Evolutionary conservation across 2,888 invertebrate genomes (phyloP), one percentile per base, ranked within the genome.

Genomic region (Cremastobaeus sp.): DNA sequence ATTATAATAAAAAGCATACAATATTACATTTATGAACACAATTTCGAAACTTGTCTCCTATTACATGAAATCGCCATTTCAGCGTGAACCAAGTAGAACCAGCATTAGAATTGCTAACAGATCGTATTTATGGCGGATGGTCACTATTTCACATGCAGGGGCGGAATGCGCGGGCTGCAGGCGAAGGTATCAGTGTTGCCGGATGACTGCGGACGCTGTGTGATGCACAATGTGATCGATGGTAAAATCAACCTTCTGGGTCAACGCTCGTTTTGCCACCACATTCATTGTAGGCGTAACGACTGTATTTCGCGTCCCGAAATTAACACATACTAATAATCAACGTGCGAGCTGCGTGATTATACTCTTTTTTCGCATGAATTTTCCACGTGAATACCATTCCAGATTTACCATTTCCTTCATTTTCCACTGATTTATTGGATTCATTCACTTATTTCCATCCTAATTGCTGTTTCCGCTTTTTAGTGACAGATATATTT

Each of bases 161-260:
- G 18, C 28, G 11, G 30, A 73, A 73, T 73, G 62, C 73, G 68
- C 47, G 60, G 54, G 35, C 37, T 65, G 59, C 48, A 59, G 54
- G 54, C 74, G 74, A 69, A 74, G 74, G 69, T 74, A 74, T 74
- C 74, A 74, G 64, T 17, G 30, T 64, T 74, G 59, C 74, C 74
- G 69, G 74, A 65, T 74, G 74, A 69, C 74, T 74, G 74, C 69
- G 65, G 47, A 74, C 65, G 69, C 69, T 60, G 47, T 48, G 48
- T 39, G 65, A 69, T 69, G 69, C 55, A 74, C 65, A 65, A 35
- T 65, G 69, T 65, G 65, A 60, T 74, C 39, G 62, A 68, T 68
- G 59, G 55, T 69, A 62, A 69, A 74, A 74, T 74, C 74, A 59
- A 69, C 54, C 66, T 74, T 74, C 55, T 74, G 55, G 70, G 70